Evolutionary conservation across 2,797 vertebrate species (phyloP).

Genomic region (Rhinatrema bivittatum): DNA sequence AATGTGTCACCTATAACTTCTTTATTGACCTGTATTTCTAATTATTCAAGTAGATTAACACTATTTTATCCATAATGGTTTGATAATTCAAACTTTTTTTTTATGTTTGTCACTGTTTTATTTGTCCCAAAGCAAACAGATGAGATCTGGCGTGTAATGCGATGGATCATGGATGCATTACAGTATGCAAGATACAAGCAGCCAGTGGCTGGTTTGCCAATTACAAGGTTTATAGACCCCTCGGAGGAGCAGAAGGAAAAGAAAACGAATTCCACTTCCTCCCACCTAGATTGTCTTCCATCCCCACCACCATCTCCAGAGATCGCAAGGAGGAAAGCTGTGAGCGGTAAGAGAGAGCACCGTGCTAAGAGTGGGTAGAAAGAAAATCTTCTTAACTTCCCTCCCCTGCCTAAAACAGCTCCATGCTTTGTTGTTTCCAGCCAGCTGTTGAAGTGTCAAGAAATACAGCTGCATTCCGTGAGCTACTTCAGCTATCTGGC

Average conservation of each 20-base stretch:
- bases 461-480: no score
- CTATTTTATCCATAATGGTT: no score
- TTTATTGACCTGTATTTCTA: no score
- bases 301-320: slow-evolving; percentile 83
- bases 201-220: slow-evolving; percentile 66
- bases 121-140: slow-evolving; percentile 66
- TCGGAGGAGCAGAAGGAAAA: slow-evolving; percentile 59
- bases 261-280: slow-evolving; percentile 86
- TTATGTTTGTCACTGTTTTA: not conserved
- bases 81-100: no score
- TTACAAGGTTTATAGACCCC: slow-evolving; percentile 68
- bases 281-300: slow-evolving; percentile 80
- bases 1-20: no score
- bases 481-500: no score
- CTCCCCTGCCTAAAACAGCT: no score
- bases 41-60: no score
- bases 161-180: slow-evolving; percentile 89
- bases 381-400: not conserved
- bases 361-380: slow-evolving; percentile 51
- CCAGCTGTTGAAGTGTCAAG: no score
- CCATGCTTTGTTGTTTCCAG: no score
- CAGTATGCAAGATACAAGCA: slow-evolving; percentile 90
- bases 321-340: slow-evolving; percentile 61
- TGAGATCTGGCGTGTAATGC: slow-evolving; percentile 76
- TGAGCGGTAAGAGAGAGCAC: slow-evolving; percentile 69